phyloP scores from a whole-genome alignment of 2,797 vertebrate genomes.

The Vipera ursinii region DNA sequence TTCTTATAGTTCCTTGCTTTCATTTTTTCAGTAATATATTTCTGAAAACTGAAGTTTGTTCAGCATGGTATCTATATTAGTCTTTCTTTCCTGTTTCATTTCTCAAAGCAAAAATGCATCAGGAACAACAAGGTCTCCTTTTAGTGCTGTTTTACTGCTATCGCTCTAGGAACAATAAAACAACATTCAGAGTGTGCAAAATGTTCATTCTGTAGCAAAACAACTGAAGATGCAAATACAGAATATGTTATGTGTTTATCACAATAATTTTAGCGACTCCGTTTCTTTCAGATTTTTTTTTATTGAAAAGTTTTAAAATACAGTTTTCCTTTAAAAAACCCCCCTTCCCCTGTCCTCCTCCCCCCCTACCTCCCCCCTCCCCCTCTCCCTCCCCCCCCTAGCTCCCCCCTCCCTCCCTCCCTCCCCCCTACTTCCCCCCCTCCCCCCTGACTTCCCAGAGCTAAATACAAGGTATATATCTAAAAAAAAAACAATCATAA shows the following conservation, averaged over 20 bases:
- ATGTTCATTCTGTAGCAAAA: background rate
- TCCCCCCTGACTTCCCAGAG: no score
- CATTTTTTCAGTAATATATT: background rate
- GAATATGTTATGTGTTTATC: background rate
- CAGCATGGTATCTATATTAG: background rate
- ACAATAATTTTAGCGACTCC: background rate
- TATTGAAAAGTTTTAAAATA: no score
- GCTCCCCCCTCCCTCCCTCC: no score
- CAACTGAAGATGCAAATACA: background rate
- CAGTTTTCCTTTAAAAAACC: no score
- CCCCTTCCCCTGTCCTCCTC: no score
- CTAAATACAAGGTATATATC: no score
- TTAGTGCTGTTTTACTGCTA: background rate
- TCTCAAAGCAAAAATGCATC: background rate
- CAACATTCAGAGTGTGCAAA: background rate
- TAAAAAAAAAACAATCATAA: no score
- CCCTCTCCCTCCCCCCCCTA: no score
- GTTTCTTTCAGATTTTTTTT: background rate
- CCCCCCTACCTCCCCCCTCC: no score
- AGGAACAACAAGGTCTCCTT: background rate
- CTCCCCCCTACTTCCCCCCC: no score
- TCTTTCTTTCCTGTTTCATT: background rate
- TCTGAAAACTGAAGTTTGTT: background rate
- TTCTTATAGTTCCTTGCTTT: background rate
- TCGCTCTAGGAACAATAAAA: background rate